Base-by-base conservation (phyloP, 2,797 vertebrate genomes). In the Myiotriccus ornatus region DNA sequence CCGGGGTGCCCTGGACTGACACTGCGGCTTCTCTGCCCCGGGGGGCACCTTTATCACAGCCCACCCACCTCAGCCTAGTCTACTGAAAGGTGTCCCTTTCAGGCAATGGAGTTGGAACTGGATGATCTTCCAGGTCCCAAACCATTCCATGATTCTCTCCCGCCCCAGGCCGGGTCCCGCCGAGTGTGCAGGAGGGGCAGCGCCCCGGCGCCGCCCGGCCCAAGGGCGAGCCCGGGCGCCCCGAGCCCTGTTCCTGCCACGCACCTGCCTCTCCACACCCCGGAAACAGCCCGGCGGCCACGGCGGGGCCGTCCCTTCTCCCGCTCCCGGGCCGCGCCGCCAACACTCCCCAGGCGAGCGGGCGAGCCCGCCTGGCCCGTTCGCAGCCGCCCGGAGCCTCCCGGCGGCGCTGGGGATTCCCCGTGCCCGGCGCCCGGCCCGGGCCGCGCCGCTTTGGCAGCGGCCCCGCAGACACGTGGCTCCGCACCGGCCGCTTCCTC, bases 391-490 rank as follows among this genome's bases (percentile, higher is more conserved):
- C 47, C 53, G 22, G 7, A 56, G 71, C 53, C 28, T 16, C 44
- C 27, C 34, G 32, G 24, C 3, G n/a, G n/a, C 30, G 5, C n/a
- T 2, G 73, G 55, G 74, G 64, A 91, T 78, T 84, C 69, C 85
- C 85, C 77, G n/a, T 53, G 73, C 67, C 91, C 71, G 43, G 80
- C 50, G 41, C 53, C 60, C 82, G 4, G 68, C 34, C 50, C 73
- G 49, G 28, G 7, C 69, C 50, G 59, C 52, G 27, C 41, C 32
- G 50, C 56, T 62, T 57, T 68, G 81, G 88, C 91, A 93, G 79
- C 86, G 71, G 76, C 96, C 85, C 80, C 86, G 44, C 30, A 84
- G 43, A 94, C 86, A 95, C 89, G 94, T 94, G 92, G 91, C 91
- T 28, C 22, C 24, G 21, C 37, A 25, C 79, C 71, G 59, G 53